Conservation (phyloP, 2,888 invertebrate species). For the Archips xylosteana region DNA sequence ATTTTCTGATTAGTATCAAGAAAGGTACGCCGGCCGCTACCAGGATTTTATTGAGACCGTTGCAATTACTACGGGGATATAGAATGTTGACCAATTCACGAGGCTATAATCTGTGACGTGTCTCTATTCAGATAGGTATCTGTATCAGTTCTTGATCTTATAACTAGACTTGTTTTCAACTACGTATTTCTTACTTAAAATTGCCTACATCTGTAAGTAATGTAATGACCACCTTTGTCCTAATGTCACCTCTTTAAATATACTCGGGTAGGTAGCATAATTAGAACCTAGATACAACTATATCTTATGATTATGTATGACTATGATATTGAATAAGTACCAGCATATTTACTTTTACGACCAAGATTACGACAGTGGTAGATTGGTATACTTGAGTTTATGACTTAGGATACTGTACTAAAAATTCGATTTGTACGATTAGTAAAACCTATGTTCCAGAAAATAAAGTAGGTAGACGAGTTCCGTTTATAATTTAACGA, state of each 20-base stretch:
- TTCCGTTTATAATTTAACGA: neutral
- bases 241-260: neutral
- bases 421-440: neutral
- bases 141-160: conserved; percentile 4
- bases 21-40: conserved; percentile 46
- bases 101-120: neutral
- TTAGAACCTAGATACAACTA: neutral
- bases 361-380: neutral
- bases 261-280: neutral
- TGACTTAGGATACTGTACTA: neutral
- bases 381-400: neutral
- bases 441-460: neutral
- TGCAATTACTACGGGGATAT: conserved; percentile 9
- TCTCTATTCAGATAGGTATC: neutral
- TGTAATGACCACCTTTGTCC: neutral
- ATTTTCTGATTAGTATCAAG: conserved; percentile 66
- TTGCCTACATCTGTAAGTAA: neutral
- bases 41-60: conserved; percentile 39
- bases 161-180: neutral
- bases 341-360: neutral
- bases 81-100: conserved; percentile 14
- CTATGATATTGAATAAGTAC: neutral
- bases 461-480: neutral
- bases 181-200: neutral
- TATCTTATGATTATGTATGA: neutral